Evolutionary conservation across 2,113 vertebrate genomes (phyloP), one percentile per base, ranked within the genome.

Genomic region (Phrynosoma platyrhinos): DNA sequence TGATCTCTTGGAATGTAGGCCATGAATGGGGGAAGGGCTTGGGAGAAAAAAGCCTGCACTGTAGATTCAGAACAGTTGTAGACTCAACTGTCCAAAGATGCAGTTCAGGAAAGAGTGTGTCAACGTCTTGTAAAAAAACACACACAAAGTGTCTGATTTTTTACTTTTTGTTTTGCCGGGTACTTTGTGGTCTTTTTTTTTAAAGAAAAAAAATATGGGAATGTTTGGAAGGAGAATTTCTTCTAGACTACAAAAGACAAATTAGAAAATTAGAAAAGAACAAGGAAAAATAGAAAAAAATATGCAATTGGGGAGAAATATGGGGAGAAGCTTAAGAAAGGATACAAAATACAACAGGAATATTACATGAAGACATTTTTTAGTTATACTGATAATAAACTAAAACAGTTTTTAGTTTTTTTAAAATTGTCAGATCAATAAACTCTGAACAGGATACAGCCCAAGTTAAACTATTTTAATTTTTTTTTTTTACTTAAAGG

Each of bases 1-100:
- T 95, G 95, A 95, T 94, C 95, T 94, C 93, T 95, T 93, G 96
- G 97, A 97, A 97, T 96, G 95, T 83, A 91, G 92, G 89, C 93
- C 92, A 27, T 81, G 93, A 94, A 89, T 75, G 93, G 92, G 87
- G 94, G 91, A 89, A 91, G 90, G 71, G 58, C 82, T 88, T 30
- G 90, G 78, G 42, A 85, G 76, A 78, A 77, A 79, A 81, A 82
- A 93, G 92, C 85, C 23, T 82, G 87, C 93, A 89, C 86, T 82
- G 89, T 93, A 95, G 95, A 96, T 89, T 87, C 85, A 12, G n/a
- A 94, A 90, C 90, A 93, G 91, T 92, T 93, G 92, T 88, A 40
- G 87, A 86, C 85, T 66, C 53, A 82, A 77, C 53, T 16, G 72
- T 84, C 64, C 92, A 88, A 68, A 92, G 89, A 84, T 84, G 52